Evolutionary conservation across 1,140 invertebrate species (phyloP).

Genomic region (Heterodera carotae): DNA sequence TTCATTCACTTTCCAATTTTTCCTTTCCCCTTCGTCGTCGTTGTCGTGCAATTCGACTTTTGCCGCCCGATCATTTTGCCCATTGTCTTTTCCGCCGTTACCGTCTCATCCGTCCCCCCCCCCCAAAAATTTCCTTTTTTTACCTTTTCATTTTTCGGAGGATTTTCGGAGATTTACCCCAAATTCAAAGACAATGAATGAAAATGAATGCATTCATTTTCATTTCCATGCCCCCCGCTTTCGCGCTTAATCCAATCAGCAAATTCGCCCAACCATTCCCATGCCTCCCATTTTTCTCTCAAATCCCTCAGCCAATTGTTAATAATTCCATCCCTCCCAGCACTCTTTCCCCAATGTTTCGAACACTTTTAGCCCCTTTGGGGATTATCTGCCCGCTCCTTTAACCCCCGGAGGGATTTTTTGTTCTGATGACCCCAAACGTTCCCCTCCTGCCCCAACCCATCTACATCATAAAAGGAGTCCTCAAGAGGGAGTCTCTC

Average conservation of each 20-base stretch:
- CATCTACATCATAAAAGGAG: neutral
- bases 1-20: neutral
- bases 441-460: neutral
- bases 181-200: neutral
- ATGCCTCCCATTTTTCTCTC: neutral
- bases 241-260: conserved; percentile 2
- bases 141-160: neutral
- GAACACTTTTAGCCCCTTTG: neutral
- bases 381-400: neutral
- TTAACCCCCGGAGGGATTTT: neutral
- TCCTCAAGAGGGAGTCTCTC: neutral
- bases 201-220: neutral
- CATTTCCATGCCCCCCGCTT: neutral
- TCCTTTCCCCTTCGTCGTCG: neutral
- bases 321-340: neutral
- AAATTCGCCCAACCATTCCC: neutral
- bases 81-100: neutral
- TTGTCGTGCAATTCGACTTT: neutral
- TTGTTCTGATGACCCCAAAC: neutral
- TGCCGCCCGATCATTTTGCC: neutral
- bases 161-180: too few relatives aligned
- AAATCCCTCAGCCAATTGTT: neutral
- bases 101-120: neutral
- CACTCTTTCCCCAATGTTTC: neutral
- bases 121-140: too few relatives aligned